Evolutionary conservation across 2,888 invertebrate species (phyloP).

Genomic region (Carcina quercana): DNA sequence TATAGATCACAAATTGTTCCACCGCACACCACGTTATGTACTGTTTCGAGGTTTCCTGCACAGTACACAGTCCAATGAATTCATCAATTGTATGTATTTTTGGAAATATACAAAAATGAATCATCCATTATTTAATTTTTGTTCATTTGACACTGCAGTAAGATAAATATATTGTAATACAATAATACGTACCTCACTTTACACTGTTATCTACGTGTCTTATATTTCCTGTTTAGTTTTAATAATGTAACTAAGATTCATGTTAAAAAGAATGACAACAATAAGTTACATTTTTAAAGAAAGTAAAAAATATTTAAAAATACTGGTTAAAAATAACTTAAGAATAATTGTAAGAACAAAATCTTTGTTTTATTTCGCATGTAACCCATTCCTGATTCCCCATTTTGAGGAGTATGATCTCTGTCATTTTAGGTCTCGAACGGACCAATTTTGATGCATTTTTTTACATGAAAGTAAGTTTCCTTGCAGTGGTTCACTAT

Average conservation of each 20-base stretch:
- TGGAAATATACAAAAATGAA: no score
- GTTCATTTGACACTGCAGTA: slow-evolving; percentile 9
- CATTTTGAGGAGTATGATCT: no score
- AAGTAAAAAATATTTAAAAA: slow-evolving; percentile 28
- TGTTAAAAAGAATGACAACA: slow-evolving; percentile 24
- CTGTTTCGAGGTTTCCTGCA: no score
- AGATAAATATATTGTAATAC: slow-evolving; percentile 5
- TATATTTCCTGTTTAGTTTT: slow-evolving; percentile 26
- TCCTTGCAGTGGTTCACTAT: no score
- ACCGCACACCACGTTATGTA: no score
- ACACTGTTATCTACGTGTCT: slow-evolving; percentile 6
- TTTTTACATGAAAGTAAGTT: no score
- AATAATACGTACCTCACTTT: slow-evolving; percentile 7
- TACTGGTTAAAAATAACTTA: slow-evolving; percentile 44
- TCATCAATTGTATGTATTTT: no score
- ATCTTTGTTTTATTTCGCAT: slow-evolving; percentile 47
- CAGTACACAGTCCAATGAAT: no score
- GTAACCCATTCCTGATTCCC: not conserved
- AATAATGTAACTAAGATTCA: slow-evolving; percentile 19
- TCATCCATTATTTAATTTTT: no score
- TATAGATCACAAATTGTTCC: no score
- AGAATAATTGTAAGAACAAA: slow-evolving; percentile 52
- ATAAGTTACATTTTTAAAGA: slow-evolving; percentile 17
- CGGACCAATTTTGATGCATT: no score
- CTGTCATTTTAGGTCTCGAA: no score